Conservation (phyloP, 2,888 invertebrate genomes). For the Phytoseiulus persimilis region DNA sequence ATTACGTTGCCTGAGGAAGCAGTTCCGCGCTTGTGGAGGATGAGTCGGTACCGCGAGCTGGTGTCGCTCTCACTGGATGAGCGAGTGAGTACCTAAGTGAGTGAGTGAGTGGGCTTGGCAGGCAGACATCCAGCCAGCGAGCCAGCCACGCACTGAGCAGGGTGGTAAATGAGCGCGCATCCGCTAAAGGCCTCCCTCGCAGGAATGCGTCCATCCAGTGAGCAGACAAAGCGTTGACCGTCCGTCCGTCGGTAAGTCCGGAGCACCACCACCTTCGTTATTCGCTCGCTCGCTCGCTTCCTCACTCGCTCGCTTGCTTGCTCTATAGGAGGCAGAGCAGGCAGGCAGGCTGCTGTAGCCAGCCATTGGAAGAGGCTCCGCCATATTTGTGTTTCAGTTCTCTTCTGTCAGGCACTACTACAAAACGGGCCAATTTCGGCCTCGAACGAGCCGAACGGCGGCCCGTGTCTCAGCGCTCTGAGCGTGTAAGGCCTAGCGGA, state of each 20-base stretch:
- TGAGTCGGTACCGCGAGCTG: neutral
- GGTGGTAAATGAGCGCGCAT: neutral
- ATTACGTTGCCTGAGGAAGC: neutral
- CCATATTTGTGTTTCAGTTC: constrained; percentile 39
- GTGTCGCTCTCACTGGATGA: too few species aligned
- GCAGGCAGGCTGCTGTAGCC: constrained; percentile 9
- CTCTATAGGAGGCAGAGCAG: constrained; percentile 11
- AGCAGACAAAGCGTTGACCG: constrained; percentile 5
- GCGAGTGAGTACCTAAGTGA: too few species aligned
- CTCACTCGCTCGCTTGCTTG: constrained; percentile 11
- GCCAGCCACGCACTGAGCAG: too few species aligned
- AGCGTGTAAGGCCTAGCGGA: neutral
- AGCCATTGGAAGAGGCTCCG: constrained; percentile 39
- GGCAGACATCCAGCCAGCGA: too few species aligned
- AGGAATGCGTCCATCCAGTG: neutral
- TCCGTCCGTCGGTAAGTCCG: neutral
- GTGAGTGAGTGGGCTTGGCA: too few species aligned
- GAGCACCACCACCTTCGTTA: constrained; percentile 8
- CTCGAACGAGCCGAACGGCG: constrained; percentile 29
- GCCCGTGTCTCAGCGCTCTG: constrained; percentile 14
- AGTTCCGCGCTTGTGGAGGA: neutral
- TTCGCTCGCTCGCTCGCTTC: constrained; percentile 11
- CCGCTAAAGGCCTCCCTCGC: neutral
- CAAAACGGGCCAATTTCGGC: constrained; percentile 38
- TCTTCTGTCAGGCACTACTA: constrained; percentile 37